Base-by-base conservation (phyloP, 2,888 invertebrate species). In the Monochamus alternatus region DNA sequence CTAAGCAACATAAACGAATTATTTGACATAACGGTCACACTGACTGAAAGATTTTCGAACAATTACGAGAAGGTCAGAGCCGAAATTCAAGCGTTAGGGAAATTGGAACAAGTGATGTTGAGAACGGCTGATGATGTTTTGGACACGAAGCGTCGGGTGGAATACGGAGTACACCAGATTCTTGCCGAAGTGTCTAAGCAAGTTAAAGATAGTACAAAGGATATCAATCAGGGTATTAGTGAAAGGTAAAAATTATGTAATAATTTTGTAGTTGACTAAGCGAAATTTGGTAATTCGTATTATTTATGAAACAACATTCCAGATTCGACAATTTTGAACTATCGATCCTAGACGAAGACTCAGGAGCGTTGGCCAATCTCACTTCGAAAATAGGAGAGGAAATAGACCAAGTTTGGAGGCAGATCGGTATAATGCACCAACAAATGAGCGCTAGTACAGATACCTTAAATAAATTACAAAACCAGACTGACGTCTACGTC, bases 381-480 rank as follows among this genome's bases (percentile, higher is more conserved):
- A 96, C 94, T 67, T 89, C 92, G 0, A 94, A 94, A 85, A 93
- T 97, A 85, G 96, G 96, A 83, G 90, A 92, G 12, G 96, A 96
- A 86, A 94, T 96, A 87, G 93, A 94, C 80, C 95, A 95, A 87
- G 96, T 97, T 14, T 97, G 97, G 97, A 90, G 96, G 31, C 97
- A 96, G 88, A 96, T 97, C 82, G 96, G 96, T 79, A 94, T 95
- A 74, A 95, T 97, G 95, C 94, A 95, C 87, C 93, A 94, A 84
- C 95, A 96, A 87, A 93, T 97, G 85, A 93, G 93, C 44, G 93
- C 93, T 76, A 96, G 93, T 85, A 94, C 94, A 64, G 92, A 92
- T 58, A 91, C 94, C 3, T 89, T 97, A n/a, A 94, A 94, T 77
- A 93, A 93, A 81, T 91, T 97, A 55, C 93, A 95, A 90, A 92